Conservation (phyloP, 37 sponge, comb jelly and placozoan genomes). For the Amphimedon queenslandica region DNA sequence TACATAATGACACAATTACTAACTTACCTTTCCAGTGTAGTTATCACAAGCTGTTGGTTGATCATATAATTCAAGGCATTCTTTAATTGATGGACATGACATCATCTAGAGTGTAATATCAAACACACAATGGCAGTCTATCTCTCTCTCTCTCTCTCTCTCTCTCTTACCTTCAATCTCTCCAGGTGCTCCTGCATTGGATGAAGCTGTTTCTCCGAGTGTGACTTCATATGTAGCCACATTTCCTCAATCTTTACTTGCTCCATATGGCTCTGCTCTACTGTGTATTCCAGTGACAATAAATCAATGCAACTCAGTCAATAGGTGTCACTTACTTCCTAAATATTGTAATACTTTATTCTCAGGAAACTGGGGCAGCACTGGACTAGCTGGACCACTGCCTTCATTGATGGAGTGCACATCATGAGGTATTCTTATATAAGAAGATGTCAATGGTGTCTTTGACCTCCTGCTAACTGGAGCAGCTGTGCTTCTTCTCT, state of each 20-base stretch:
- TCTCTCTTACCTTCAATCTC: neutral
- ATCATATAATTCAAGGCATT: slow-evolving; percentile 41
- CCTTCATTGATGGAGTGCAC: too few relatives aligned
- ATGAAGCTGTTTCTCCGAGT: neutral
- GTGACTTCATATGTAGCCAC: slow-evolving; percentile 9
- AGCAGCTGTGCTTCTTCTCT: too few relatives aligned
- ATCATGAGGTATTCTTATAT: too few relatives aligned
- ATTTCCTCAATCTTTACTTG: slow-evolving; percentile 15
- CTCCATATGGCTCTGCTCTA: neutral
- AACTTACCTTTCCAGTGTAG: slow-evolving; percentile 39
- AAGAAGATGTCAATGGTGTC: too few relatives aligned
- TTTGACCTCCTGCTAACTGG: too few relatives aligned
- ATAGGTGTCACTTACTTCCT: neutral
- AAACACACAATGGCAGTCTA: neutral
- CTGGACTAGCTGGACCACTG: too few relatives aligned
- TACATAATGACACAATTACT: neutral
- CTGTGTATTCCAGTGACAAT: neutral
- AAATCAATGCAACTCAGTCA: neutral
- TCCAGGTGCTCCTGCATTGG: neutral
- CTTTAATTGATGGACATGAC: slow-evolving; percentile 42
- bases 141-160: neutral
- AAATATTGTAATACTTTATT: slow-evolving; percentile 1
- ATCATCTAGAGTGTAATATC: neutral
- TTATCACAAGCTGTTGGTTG: slow-evolving; percentile 16
- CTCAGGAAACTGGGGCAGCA: too few relatives aligned